phyloP scores from a whole-genome alignment of 2,797 vertebrate genomes.

The Smutsia temminckii region DNA sequence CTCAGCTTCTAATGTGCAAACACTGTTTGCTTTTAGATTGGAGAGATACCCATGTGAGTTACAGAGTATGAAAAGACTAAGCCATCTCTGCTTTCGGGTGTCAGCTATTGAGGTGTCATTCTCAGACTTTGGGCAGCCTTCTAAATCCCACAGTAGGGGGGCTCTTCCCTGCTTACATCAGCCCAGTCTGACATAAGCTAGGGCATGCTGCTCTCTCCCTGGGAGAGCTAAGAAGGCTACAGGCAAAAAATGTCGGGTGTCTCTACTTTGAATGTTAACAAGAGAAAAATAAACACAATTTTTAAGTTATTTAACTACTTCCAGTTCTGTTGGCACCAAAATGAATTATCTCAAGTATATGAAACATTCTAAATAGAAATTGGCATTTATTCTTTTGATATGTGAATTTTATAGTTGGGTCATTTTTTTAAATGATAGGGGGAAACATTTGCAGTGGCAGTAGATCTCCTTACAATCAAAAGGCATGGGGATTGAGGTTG shows the following conservation, averaged over 20 bases:
- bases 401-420: background rate
- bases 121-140: background rate
- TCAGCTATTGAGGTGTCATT: background rate
- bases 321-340: background rate
- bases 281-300: background rate
- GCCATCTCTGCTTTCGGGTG: background rate
- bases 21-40: background rate
- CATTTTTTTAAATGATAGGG: background rate
- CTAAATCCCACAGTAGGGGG: background rate
- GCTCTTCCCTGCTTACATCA: background rate
- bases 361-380: background rate
- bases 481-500: background rate
- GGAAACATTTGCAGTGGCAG: background rate
- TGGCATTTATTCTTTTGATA: background rate
- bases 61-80: background rate
- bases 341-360: background rate
- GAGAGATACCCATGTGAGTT: background rate
- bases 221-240: background rate
- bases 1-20: background rate
- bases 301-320: slow-evolving; percentile 21
- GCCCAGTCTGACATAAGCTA: background rate
- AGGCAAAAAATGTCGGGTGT: background rate
- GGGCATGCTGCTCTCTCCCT: too few species aligned
- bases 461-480: background rate
- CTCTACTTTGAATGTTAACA: slow-evolving; percentile 11